Percentiles rank a stretch among this genome's conserved stretches.
phyloP scores from a whole-genome alignment of 1,140 invertebrate genomes.

The Megalopta genalis region DNA sequence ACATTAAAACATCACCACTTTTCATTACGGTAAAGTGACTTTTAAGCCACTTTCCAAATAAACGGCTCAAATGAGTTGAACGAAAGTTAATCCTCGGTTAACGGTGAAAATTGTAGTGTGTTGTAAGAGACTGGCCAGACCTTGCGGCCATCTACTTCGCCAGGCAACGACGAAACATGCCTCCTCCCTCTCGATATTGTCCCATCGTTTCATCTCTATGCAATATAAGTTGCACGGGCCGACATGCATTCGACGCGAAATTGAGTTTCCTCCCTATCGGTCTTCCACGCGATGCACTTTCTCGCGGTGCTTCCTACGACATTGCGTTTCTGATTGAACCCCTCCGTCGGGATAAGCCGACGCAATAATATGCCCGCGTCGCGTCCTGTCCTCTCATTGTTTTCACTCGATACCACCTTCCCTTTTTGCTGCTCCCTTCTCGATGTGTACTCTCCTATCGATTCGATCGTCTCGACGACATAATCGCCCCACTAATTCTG shows the following conservation, averaged over 20 bases:
- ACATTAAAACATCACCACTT: too few relatives aligned
- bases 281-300: neutral
- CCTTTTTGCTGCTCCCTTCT: too few relatives aligned
- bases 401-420: too few relatives aligned
- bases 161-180: neutral
- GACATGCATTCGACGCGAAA: conserved; percentile 8
- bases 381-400: neutral
- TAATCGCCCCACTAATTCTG: too few relatives aligned
- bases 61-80: too few relatives aligned
- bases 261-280: conserved; percentile 19
- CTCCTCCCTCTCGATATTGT: neutral
- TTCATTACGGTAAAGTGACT: too few relatives aligned
- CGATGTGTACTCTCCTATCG: too few relatives aligned
- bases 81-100: too few relatives aligned
- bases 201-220: neutral
- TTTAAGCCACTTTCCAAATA: too few relatives aligned
- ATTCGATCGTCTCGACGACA: too few relatives aligned
- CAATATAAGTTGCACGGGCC: neutral
- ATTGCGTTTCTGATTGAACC: conserved; percentile 18
- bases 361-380: neutral
- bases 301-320: conserved; percentile 11
- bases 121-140: too few relatives aligned
- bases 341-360: neutral
- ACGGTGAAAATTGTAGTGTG: too few relatives aligned
- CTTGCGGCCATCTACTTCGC: neutral